Evolutionary conservation across 2,888 invertebrate genomes (phyloP).

Genomic region (Eilema depressum): DNA sequence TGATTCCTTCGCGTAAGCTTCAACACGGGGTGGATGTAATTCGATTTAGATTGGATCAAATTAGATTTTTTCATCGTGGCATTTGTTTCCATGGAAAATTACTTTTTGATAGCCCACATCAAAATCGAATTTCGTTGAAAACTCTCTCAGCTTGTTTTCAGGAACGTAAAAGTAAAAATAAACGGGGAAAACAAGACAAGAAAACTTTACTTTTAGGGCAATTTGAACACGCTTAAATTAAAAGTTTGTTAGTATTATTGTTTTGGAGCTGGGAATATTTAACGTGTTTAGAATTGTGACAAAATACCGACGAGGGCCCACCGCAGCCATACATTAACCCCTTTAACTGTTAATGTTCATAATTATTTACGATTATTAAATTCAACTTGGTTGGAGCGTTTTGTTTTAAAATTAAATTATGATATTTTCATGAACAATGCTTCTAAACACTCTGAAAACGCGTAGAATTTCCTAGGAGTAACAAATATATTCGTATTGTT

Average conservation of each 20-base stretch:
- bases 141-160: conserved; percentile 41
- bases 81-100: conserved; percentile 80
- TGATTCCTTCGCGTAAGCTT: conserved; percentile 66
- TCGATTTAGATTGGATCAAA: conserved; percentile 84
- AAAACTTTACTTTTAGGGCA: conserved; percentile 43
- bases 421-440: conserved; percentile 41
- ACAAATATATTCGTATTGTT: conserved; percentile 12
- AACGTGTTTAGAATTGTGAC: conserved; percentile 60
- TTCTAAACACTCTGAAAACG: neutral
- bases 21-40: conserved; percentile 75
- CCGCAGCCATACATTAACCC: conserved; percentile 61
- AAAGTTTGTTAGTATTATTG: conserved; percentile 51
- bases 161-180: conserved; percentile 25
- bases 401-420: conserved; percentile 49
- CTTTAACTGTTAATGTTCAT: conserved; percentile 63
- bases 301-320: conserved; percentile 58
- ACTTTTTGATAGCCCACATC: conserved; percentile 82
- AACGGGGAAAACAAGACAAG: conserved; percentile 20
- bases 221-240: conserved; percentile 46
- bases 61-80: conserved; percentile 78
- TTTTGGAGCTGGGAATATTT: conserved; percentile 48
- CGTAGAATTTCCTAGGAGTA: conserved; percentile 6
- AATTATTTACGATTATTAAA: conserved; percentile 63
- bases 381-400: conserved; percentile 51
- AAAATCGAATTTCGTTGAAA: conserved; percentile 74